A percentile compares a stretch with the other conserved stretches of the same genome.
These are phyloP conservation scores for Epicampocera succincta DNA, from an alignment of 2,888 invertebrate genomes.

Conservation along the genomic window DNA sequence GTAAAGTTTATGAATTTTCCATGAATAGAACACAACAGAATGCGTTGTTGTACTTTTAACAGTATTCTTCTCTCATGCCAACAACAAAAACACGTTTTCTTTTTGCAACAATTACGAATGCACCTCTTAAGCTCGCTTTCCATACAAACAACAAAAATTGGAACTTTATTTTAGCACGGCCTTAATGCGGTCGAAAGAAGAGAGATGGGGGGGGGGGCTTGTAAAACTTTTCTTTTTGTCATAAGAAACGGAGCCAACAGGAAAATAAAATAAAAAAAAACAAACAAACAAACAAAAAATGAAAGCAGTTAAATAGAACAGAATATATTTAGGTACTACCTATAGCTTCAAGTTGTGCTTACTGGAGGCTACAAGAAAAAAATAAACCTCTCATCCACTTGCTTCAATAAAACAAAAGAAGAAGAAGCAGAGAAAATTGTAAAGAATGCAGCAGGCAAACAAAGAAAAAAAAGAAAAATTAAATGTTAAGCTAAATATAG, in stretches of 20 bases:
- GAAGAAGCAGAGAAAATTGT: conserved; percentile 8
- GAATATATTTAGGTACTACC: neutral
- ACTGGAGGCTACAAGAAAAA: conserved; percentile 39
- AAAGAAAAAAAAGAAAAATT: conserved; percentile 5
- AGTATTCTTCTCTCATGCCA: conserved; percentile 29
- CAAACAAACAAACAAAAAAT: neutral
- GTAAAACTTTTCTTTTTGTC: conserved; percentile 29
- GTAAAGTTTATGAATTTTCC: conserved; percentile 31
- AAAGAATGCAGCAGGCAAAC: conserved; percentile 11
- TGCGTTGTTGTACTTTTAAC: conserved; percentile 55
- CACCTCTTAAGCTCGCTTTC: conserved; percentile 33
- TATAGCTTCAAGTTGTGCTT: conserved; percentile 39
- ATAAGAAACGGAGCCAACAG: conserved; percentile 20
- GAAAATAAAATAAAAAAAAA: conserved; percentile 12
- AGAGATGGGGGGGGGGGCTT: too few relatives aligned
- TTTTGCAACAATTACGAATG: conserved; percentile 54
- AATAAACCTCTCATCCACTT: conserved; percentile 5
- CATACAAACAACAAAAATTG: conserved; percentile 32
- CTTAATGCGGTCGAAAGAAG: too few relatives aligned
- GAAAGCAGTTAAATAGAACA: conserved; percentile 35
- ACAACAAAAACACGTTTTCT: conserved; percentile 26
- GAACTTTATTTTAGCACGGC: neutral
- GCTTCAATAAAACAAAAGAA: neutral
- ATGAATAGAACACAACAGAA: conserved; percentile 27
- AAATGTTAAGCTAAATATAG: conserved; percentile 47